Evolutionary conservation across 2,797 vertebrate genomes (phyloP).

Genomic region (Gephyroberyx darwinii): DNA sequence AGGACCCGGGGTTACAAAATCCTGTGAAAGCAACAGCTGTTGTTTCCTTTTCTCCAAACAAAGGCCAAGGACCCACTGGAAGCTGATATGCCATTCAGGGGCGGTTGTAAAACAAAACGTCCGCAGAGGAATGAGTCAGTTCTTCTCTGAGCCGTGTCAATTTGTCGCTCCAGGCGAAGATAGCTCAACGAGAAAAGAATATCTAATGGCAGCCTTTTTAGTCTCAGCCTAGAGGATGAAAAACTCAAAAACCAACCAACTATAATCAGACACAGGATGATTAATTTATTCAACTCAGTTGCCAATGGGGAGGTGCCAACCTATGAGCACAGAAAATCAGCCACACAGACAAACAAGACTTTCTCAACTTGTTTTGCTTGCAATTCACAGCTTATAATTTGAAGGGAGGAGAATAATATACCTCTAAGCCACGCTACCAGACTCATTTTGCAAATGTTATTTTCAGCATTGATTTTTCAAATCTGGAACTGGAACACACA

Average conservation of each 20-base stretch:
- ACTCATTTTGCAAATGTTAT: conserved; percentile 43
- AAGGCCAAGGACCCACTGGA: conserved; percentile 77
- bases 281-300: conserved; percentile 66
- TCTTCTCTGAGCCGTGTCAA: conserved; percentile 54
- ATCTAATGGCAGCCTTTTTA: conserved; percentile 44
- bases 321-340: conserved; percentile 56
- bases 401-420: conserved; percentile 32
- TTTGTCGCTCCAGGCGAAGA: conserved; percentile 59
- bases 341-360: conserved; percentile 53
- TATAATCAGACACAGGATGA: conserved; percentile 46
- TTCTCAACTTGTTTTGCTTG: conserved; percentile 42
- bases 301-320: conserved; percentile 62
- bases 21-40: conserved; percentile 95
- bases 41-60: conserved; percentile 79
- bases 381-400: conserved; percentile 48
- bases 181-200: conserved; percentile 43
- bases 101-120: conserved; percentile 70
- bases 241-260: conserved; percentile 9
- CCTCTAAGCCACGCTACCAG: conserved; percentile 36
- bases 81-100: conserved; percentile 75
- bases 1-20: conserved; percentile 86
- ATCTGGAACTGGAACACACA: conserved; percentile 42
- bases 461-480: conserved; percentile 45
- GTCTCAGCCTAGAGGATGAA: conserved; percentile 17
- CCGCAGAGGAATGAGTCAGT: conserved; percentile 55